phyloP scores from a whole-genome alignment of 2,797 vertebrate species.

The Arvicola amphibius region DNA sequence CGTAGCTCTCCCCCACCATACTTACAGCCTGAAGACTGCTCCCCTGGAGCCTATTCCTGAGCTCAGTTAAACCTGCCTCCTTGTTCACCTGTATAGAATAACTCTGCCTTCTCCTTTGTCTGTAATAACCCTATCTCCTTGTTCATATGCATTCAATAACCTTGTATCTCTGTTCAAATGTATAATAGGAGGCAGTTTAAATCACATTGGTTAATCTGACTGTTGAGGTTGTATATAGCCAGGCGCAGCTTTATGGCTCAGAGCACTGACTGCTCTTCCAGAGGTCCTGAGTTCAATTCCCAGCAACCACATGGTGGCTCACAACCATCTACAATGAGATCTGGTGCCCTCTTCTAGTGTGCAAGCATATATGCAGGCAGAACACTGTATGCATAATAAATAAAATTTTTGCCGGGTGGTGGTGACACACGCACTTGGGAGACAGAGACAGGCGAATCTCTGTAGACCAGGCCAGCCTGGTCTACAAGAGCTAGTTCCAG shows the following conservation, averaged over 20 bases:
- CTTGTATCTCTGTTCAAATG: background rate
- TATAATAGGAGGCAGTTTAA: background rate
- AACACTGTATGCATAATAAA: no score
- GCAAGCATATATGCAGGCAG: no score
- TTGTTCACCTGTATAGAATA: background rate
- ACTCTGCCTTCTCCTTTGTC: background rate
- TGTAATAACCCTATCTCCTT: background rate
- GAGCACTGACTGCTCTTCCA: no score
- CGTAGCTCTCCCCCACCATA: background rate
- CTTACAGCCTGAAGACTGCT: background rate
- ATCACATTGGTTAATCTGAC: background rate
- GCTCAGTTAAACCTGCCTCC: background rate
- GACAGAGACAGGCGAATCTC: no score
- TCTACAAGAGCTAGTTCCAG: no score
- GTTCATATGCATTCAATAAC: background rate
- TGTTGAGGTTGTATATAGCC: background rate
- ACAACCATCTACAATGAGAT: no score
- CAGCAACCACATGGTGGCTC: no score
- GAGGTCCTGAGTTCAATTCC: no score
- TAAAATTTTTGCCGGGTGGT: no score
- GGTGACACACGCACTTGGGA: no score
- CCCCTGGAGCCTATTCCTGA: background rate
- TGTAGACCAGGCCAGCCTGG: no score
- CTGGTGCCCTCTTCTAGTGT: no score
- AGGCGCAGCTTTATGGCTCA: background rate